Base-by-base conservation (phyloP, 2,888 invertebrate genomes). In the Apotomis betuletana region DNA sequence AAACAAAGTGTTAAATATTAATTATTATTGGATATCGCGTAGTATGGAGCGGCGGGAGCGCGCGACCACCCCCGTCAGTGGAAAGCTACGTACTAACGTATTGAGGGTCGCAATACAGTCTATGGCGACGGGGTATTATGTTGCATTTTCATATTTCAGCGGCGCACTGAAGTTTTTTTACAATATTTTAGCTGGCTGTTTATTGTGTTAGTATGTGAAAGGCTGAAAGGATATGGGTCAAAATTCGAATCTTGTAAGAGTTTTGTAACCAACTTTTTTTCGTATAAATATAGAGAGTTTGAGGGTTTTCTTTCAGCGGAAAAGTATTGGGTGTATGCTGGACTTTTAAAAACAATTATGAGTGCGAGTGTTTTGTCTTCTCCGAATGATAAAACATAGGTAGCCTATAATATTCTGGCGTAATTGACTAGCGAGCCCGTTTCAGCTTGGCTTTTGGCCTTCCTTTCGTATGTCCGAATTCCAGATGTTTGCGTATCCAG, bases 61-160 rank as follows among this genome's bases (percentile, higher is more conserved):
- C 67, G 71, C 71, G 71, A 44, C 71, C 67, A 57, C 15, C 61
- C 51, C 67, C 71, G 38, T 36, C 49, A 10, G 13, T 38, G 38
- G 71, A 71, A 57, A 36, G 61, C 55, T 62, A 6, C 57, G 67
- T 62, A 71, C 71, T 71, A 51, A 62, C 51, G 55, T 61, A 62
- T 60, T 49, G 13, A 6, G 15, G n/a, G 27, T 13, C 44, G 61
- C 61, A n/a, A 10, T 49, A 49, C 49, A 70, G 49, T 5, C 41
- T 46, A 41, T 27, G 12, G 65, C 55, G 46, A n/a, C 36, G 27
- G 60, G 38, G 38, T 49, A 55, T 49, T 52, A 6, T 44, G 63
- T 15, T 46, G 59, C 54, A 70, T 41, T 71, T 70, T 67, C 71
- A 57, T 36, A 41, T 44, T 67, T 52, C 57, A 41, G 58, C 38